A percentile compares a stretch with the other conserved stretches of the same genome.
phyloP scores from a whole-genome alignment of 2,888 invertebrate genomes.

The Ennomos erosarius region DNA sequence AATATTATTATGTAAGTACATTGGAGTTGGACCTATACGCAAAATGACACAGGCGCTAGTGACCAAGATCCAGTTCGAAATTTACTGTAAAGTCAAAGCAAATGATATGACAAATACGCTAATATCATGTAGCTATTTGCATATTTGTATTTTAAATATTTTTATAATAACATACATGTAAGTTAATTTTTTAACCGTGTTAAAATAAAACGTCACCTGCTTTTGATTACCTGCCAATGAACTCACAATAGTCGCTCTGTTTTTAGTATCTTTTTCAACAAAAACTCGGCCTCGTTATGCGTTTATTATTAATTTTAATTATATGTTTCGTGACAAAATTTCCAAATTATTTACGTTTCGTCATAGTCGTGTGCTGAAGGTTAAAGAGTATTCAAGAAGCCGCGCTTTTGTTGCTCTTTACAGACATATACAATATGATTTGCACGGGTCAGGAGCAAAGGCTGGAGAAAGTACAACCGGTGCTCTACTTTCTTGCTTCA shows the following conservation, averaged over 20 bases:
- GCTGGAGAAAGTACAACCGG: slow-evolving; percentile 74
- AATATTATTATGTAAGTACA: no score
- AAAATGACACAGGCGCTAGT: no score
- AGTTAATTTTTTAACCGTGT: slow-evolving; percentile 42
- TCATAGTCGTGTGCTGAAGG: slow-evolving; percentile 41
- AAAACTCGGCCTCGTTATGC: neutral
- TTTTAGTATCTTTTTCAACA: slow-evolving; percentile 14
- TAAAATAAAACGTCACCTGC: slow-evolving; percentile 13
- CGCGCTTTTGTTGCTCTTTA: slow-evolving; percentile 41
- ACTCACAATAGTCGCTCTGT: slow-evolving; percentile 42
- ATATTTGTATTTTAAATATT: no score
- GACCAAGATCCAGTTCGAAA: no score
- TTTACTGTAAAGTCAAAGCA: no score
- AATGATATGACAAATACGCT: no score
- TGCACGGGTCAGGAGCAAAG: slow-evolving; percentile 67
- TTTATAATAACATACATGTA: no score
- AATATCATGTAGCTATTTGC: no score
- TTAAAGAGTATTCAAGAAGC: slow-evolving; percentile 49
- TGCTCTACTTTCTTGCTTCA: slow-evolving; percentile 71
- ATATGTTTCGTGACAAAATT: neutral
- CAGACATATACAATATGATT: slow-evolving; percentile 59
- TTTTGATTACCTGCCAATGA: slow-evolving; percentile 47
- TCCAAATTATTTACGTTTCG: neutral
- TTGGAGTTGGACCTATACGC: no score
- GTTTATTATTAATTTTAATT: slow-evolving; percentile 8